Percentiles rank a stretch among this genome's conserved stretches.
Evolutionary conservation across 2,797 vertebrate species (phyloP).

Genomic region (Nyctibius grandis): DNA sequence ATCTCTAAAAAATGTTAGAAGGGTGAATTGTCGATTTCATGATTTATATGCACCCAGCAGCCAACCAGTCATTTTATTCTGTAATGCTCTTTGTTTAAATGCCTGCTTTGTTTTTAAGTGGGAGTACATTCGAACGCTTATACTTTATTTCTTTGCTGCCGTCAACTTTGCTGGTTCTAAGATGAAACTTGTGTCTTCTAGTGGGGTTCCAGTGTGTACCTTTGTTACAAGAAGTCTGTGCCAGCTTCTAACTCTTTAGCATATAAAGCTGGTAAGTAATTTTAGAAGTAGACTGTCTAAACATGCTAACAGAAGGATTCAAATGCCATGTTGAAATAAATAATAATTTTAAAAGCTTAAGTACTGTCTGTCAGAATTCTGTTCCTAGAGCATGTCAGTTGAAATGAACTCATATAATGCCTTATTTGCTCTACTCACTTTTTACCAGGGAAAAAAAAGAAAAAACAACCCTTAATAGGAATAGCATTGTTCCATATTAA

Average conservation of each 20-base stretch:
- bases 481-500: neutral
- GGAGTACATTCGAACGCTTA: neutral
- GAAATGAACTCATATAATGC: neutral
- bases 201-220: slow-evolving; percentile 97
- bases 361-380: neutral
- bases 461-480: neutral
- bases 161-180: neutral
- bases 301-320: neutral
- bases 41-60: neutral
- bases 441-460: neutral
- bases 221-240: slow-evolving; percentile 99
- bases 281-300: neutral
- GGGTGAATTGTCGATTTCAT: neutral
- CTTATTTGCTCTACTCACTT: neutral
- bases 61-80: neutral
- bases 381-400: neutral
- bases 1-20: neutral
- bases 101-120: neutral
- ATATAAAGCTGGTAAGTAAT: slow-evolving; percentile 94
- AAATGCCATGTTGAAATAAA: neutral
- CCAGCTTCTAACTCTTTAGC: slow-evolving; percentile 93
- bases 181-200: slow-evolving; percentile 73
- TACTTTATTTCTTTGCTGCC: neutral
- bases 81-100: neutral
- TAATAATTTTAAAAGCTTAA: neutral